Conservation (phyloP, 2,797 vertebrate species). For the Trematomus bernacchii region DNA sequence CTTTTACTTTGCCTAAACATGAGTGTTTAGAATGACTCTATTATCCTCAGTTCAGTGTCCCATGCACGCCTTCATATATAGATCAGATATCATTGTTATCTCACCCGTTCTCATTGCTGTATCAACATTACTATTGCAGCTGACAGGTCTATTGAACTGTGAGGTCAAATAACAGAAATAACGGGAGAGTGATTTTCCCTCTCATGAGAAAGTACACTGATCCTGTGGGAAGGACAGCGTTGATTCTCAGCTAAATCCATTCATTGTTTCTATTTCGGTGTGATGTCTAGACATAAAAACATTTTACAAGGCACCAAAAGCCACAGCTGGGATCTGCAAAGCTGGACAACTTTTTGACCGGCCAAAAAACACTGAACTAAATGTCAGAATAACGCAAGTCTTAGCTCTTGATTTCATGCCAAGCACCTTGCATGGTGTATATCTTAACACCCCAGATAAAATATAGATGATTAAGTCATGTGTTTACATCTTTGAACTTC, state of each 20-base stretch:
- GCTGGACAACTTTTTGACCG: constrained; percentile 45
- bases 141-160: constrained; percentile 50
- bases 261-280: constrained; percentile 76
- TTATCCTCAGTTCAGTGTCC: constrained; percentile 5
- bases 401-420: constrained; percentile 52
- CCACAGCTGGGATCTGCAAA: constrained; percentile 63
- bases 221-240: constrained; percentile 51
- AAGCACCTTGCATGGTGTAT: constrained; percentile 68
- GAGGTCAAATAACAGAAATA: constrained; percentile 48
- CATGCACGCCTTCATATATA: constrained; percentile 15
- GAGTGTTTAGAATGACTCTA: constrained; percentile 1
- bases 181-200: constrained; percentile 42
- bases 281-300: constrained; percentile 80
- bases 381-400: constrained; percentile 42
- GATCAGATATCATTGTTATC: constrained; percentile 47
- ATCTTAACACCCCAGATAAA: constrained; percentile 61
- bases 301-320: constrained; percentile 74
- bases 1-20: constrained; percentile 18
- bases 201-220: constrained; percentile 70
- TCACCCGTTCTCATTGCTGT: constrained; percentile 28
- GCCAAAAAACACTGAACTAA: constrained; percentile 27
- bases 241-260: constrained; percentile 67
- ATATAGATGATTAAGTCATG: constrained; percentile 73
- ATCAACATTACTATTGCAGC: constrained; percentile 42
- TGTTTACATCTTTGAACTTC: constrained; percentile 62